These are phyloP conservation scores for Phrynocephalus vlangalii DNA, from an alignment of 2,797 vertebrate species.

Conservation along the genomic window DNA sequence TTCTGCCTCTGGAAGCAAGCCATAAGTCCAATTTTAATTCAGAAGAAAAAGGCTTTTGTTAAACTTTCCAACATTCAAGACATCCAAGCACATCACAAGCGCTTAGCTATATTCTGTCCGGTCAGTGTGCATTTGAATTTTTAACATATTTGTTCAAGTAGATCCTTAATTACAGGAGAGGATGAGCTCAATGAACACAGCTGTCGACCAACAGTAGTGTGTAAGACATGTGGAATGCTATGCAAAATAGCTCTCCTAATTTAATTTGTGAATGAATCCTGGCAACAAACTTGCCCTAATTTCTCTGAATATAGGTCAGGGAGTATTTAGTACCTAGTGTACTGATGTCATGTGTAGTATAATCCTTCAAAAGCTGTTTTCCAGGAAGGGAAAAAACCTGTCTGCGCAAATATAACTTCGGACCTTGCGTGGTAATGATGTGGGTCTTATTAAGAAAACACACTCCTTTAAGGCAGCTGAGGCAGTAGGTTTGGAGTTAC, in stretches of 20 bases:
- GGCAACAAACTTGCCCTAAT: constrained; percentile 5
- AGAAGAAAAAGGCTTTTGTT: constrained; percentile 23
- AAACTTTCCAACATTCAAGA: constrained; percentile 32
- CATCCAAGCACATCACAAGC: constrained; percentile 49
- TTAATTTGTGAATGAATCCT: not conserved
- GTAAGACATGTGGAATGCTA: not conserved
- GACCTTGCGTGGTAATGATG: not conserved
- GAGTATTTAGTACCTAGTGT: not conserved
- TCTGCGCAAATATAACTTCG: not conserved
- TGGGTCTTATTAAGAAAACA: not conserved
- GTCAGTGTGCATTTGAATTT: constrained; percentile 5
- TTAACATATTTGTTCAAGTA: constrained; percentile 42
- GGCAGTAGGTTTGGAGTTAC: not conserved
- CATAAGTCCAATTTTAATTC: constrained; percentile 44
- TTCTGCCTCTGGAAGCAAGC: constrained; percentile 67
- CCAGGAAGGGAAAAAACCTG: not conserved
- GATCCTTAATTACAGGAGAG: not conserved
- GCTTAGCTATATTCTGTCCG: constrained; percentile 8
- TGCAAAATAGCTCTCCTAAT: not conserved
- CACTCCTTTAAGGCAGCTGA: not conserved
- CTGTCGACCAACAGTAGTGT: constrained; percentile 10
- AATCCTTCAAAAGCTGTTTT: not conserved
- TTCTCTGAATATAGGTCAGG: not conserved
- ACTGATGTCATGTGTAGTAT: too few relatives aligned
- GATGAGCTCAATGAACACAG: not conserved